Conservation (phyloP, 1,140 invertebrate genomes). For the Drosophila nebulosa region DNA sequence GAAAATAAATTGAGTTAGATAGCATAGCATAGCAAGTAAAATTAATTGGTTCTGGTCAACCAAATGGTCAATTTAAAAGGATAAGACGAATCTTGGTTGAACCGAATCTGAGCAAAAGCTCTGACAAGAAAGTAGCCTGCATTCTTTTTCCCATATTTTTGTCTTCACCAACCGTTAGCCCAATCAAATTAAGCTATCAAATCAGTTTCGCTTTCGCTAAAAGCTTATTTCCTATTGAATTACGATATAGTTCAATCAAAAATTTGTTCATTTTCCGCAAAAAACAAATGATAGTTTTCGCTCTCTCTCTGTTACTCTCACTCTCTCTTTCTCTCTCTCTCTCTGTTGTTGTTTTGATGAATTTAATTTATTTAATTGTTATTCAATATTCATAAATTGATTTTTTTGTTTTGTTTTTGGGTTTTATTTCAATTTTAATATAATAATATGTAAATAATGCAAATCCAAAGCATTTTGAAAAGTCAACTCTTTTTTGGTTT, state of each 20-base stretch:
- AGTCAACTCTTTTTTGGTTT: slow-evolving; percentile 44
- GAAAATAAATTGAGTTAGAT: no score
- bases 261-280: neutral
- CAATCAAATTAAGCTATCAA: no score
- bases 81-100: no score
- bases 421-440: slow-evolving; percentile 36
- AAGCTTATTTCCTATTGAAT: no score
- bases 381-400: slow-evolving; percentile 25
- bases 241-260: neutral
- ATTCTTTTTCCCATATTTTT: no score
- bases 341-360: neutral
- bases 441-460: slow-evolving; percentile 61
- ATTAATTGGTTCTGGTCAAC: no score
- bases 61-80: no score
- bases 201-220: no score
- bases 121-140: no score
- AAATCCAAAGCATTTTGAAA: slow-evolving; percentile 73
- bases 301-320: neutral
- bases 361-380: slow-evolving; percentile 40
- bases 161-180: no score
- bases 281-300: neutral
- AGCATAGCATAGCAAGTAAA: no score
- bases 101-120: no score
- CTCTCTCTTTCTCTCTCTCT: neutral
- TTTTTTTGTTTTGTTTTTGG: slow-evolving; percentile 11